These are phyloP conservation scores for Columba guinea DNA, from an alignment of 2,797 vertebrate genomes.

Conservation along the genomic window DNA sequence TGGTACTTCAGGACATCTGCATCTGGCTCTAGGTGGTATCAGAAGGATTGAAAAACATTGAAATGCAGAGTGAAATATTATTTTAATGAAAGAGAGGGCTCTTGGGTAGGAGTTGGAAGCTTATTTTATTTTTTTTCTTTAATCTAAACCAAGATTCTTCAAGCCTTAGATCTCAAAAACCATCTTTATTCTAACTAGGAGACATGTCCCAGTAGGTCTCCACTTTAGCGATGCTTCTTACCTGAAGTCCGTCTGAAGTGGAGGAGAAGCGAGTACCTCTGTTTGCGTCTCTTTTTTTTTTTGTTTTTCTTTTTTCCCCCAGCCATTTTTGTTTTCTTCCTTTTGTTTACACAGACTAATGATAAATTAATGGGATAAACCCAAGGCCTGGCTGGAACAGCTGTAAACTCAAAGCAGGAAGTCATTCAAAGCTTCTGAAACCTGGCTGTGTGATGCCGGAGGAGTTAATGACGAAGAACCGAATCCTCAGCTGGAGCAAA, in stretches of 20 bases:
- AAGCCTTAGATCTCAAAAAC: neutral
- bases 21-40: slow-evolving; percentile 1
- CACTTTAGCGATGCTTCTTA: neutral
- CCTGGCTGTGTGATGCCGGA: slow-evolving; percentile 25
- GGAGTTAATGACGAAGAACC: slow-evolving; percentile 54
- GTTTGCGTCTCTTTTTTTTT: neutral
- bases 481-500: slow-evolving; percentile 25
- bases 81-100: slow-evolving; percentile 4
- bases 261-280: neutral
- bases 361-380: slow-evolving; percentile 48
- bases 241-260: neutral
- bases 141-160: neutral
- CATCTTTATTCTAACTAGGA: slow-evolving; percentile 2
- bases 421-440: slow-evolving; percentile 19
- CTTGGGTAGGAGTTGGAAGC: neutral
- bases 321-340: neutral
- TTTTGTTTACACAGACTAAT: slow-evolving; percentile 28
- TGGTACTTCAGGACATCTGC: neutral
- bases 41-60: neutral
- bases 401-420: slow-evolving; percentile 56
- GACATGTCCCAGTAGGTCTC: neutral
- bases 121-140: neutral
- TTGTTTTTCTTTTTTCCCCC: neutral
- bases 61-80: neutral
- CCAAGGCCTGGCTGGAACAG: slow-evolving; percentile 47